Base-by-base conservation (phyloP, 1,140 invertebrate genomes). In the Megathymus violae region DNA sequence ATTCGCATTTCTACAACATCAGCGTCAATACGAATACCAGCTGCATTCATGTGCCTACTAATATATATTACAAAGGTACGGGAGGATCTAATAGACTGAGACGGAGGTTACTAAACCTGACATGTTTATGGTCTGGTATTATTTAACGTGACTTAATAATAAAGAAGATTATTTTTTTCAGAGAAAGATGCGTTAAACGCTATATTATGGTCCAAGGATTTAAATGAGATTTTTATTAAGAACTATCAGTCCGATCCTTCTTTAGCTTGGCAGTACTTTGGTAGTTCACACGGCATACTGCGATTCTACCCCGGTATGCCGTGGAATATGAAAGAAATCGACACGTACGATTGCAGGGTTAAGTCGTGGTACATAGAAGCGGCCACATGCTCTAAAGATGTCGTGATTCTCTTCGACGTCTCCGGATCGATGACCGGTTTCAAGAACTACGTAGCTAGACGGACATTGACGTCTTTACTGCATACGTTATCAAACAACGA, bases 401-500 rank as follows among this genome's bases (percentile, higher is more conserved):
- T 99, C 66, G 94, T 99, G 14, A 98, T 99, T 63, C 91, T 99
- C 15, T 93, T 99, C 36, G 99, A 99, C 83, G 95, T 94, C 34
- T 97, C 97, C 59, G 99, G 99, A n/a, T 99, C 98, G 9, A 99
- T 99, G 99, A 96, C 95, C 14, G 99, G 99, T 0, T 94, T 94
- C 76, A 92, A 93, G 22, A 92, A 93, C 78, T 94, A 94, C 71
- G 93, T 95, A 19, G 94, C 93, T 4, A 89, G 92, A 62, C 91
- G 93, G 60, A 98, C 98, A 0, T 95, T 98, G 48, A 92, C 93
- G 10, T 96, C 95, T 25, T 96, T 99, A 38, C 87, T 99, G 64
- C 97, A 99, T 25, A 99, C 99, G 0, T 94, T 99, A 5, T 99
- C 97, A 6, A 99, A 99, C 78, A 99, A 99, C 87, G 99, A 99